Evolutionary conservation across 2,113 vertebrate genomes (phyloP).

Genomic region (Tricholaema leucomelas): DNA sequence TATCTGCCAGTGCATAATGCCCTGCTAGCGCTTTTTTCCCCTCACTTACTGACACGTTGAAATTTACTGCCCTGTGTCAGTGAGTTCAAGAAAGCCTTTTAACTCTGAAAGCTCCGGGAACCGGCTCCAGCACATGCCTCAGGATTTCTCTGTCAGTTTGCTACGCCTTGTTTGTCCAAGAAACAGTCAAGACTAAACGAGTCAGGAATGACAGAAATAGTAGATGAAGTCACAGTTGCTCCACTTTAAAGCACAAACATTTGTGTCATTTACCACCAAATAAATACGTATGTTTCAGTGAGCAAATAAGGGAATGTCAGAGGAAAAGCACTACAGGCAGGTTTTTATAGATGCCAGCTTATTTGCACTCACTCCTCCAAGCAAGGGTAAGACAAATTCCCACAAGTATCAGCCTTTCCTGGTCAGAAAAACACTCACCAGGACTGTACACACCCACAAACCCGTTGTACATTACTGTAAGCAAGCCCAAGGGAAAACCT

Average conservation of each 20-base stretch:
- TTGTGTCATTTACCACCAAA: conserved; percentile 24
- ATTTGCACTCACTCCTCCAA: neutral
- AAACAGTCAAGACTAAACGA: conserved; percentile 50
- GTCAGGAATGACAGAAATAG: conserved; percentile 62
- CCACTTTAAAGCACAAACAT: conserved; percentile 30
- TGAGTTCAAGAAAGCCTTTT: conserved; percentile 60
- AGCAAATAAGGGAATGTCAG: conserved; percentile 43
- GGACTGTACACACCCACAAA: neutral
- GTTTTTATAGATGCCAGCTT: neutral
- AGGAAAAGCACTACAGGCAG: neutral
- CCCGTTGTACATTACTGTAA: neutral
- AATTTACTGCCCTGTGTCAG: conserved; percentile 58
- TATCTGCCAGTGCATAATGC: neutral
- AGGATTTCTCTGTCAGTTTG: conserved; percentile 5
- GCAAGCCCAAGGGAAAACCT: neutral
- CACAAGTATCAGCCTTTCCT: neutral
- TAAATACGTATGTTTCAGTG: neutral
- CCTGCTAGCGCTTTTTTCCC: neutral
- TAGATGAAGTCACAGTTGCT: conserved; percentile 52
- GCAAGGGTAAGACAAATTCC: neutral
- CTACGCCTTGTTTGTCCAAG: conserved; percentile 46
- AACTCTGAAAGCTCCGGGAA: conserved; percentile 25
- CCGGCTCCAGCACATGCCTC: conserved; percentile 18
- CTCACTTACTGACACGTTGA: neutral
- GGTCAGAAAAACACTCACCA: neutral